These are phyloP conservation scores for Coecobrya sp. DNA, from an alignment of 2,888 invertebrate species.

Conservation along the genomic window DNA sequence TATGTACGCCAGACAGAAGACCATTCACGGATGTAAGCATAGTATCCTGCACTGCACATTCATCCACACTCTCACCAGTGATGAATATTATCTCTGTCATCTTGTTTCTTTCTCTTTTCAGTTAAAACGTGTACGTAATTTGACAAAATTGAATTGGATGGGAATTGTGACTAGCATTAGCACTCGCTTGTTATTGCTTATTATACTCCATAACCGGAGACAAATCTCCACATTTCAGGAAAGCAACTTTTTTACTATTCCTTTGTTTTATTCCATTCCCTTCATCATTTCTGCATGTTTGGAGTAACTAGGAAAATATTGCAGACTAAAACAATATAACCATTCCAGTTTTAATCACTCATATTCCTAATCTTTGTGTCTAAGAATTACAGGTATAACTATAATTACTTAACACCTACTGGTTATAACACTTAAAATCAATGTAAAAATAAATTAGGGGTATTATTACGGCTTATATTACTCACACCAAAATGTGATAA, in stretches of 20 bases:
- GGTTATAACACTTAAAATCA: too few species aligned
- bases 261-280: background rate
- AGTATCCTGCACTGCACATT: slow-evolving; percentile 3
- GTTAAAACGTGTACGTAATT: slow-evolving; percentile 1
- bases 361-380: too few species aligned
- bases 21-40: slow-evolving; percentile 6
- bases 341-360: background rate
- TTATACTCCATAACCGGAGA: background rate
- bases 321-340: background rate
- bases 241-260: background rate
- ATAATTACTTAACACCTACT: too few species aligned
- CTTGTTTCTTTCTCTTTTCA: slow-evolving; percentile 8
- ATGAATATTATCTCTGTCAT: slow-evolving; percentile 13
- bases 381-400: too few species aligned
- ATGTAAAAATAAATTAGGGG: too few species aligned
- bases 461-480: too few species aligned
- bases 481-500: background rate
- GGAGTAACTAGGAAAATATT: background rate
- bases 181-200: slow-evolving; percentile 42
- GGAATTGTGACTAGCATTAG: slow-evolving; percentile 13
- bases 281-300: background rate
- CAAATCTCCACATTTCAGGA: slow-evolving; percentile 8
- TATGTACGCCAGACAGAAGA: background rate
- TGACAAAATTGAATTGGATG: slow-evolving; percentile 56
- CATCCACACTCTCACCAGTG: background rate